Evolutionary conservation across 1,140 invertebrate species (phyloP), one percentile per base, ranked within the genome.

Genomic region (Pseudomyrmex gracilis): DNA sequence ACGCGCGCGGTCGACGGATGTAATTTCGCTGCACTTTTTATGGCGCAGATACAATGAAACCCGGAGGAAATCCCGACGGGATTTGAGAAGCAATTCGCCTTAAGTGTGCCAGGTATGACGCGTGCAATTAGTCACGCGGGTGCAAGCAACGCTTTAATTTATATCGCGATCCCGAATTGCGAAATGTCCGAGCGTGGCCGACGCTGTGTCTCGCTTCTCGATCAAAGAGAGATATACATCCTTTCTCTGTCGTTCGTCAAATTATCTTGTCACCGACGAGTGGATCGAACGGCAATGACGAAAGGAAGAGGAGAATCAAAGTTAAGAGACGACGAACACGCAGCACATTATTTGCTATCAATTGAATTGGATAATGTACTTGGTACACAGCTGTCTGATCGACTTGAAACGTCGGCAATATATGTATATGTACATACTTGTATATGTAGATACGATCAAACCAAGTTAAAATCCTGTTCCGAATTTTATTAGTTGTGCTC

Each of bases 151-250:
- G 77, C 24, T 77, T 63, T 24, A 64, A 84, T 70, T 85, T 82
- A 85, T 88, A 88, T 80, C 73, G 74, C 67, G 66, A 66, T 17
- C 47, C 47, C 45, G 74, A 78, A 89, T 88, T 89, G 88, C 86
- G 60, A 85, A 89, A 86, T 78, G 68, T 22, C 63, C 57, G 73
- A 63, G 73, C 73, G 61, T 58, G 20, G 47, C 47, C 47, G 34
- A 2, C 15, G 20, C 43, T 17, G n/a, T 43, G 73, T 55, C 60
- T 76, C 20, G 34, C 2, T 22, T 45, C 71, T 71, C 51, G 51
- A 34, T 13, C 12, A 12, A 34, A 34, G n/a, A 9, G 12, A 43
- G 60, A 24, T 20, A 51, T 45, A 15, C 47, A n/a, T 77, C 61
- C 76, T 78, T 70, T 78, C 76, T 70, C 76, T 68, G 34, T 78